These are phyloP conservation scores for Mactra quadrangularis DNA, from an alignment of 1,140 invertebrate genomes.

Conservation along the genomic window DNA sequence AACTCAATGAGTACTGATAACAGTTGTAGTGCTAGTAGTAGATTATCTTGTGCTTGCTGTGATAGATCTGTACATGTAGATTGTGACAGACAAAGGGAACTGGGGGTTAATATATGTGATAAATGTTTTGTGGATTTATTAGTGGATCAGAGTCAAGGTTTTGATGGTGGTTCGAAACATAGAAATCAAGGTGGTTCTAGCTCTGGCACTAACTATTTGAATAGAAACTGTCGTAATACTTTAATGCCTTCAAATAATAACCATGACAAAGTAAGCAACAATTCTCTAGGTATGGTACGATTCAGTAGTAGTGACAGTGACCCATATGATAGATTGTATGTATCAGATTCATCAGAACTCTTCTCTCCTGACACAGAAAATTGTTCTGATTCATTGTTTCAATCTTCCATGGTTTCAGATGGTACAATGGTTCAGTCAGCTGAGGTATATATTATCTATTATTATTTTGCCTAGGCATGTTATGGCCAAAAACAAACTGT, in stretches of 20 bases:
- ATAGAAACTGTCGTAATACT: constrained; percentile 36
- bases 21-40: constrained; percentile 11
- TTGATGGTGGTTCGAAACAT: constrained; percentile 36
- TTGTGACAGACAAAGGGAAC: constrained; percentile 22
- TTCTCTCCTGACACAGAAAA: constrained; percentile 30
- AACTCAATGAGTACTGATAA: constrained; percentile 5
- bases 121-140: constrained; percentile 45
- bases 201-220: constrained; percentile 24
- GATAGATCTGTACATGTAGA: constrained; percentile 40
- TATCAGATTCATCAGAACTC: constrained; percentile 47
- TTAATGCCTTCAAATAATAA: constrained; percentile 35
- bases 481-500: no score
- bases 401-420: constrained; percentile 10
- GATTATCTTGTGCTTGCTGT: constrained; percentile 47
- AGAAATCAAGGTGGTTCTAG: constrained; percentile 3
- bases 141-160: constrained; percentile 32
- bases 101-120: constrained; percentile 56
- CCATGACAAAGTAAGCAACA: constrained; percentile 46
- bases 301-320: constrained; percentile 59
- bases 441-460: not conserved
- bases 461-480: no score
- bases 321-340: constrained; percentile 31
- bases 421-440: constrained; percentile 29
- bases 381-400: constrained; percentile 37
- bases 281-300: constrained; percentile 16